phyloP scores from a whole-genome alignment of 2,888 invertebrate genomes.

The Lithophane ornitopus region DNA sequence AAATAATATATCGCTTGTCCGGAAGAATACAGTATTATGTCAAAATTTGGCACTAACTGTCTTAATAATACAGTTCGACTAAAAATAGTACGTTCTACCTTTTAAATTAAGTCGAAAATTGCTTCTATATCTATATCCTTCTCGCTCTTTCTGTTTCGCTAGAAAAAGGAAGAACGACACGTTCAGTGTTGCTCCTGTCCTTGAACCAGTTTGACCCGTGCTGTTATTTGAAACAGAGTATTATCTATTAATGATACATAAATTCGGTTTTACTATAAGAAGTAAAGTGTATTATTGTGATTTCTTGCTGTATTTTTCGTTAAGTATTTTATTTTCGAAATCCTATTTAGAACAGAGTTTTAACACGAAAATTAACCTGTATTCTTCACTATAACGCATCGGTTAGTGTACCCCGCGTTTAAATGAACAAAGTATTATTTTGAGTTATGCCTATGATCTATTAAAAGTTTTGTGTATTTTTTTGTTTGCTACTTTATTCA shows the following conservation, averaged over 20 bases:
- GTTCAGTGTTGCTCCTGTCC: constrained; percentile 1
- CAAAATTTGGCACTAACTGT: too few relatives aligned
- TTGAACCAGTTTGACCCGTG: constrained; percentile 1
- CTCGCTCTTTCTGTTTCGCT: too few relatives aligned
- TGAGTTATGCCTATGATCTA: not conserved
- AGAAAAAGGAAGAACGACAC: not conserved
- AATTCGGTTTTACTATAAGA: not conserved
- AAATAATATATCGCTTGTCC: too few relatives aligned
- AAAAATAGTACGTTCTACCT: too few relatives aligned
- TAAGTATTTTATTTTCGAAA: not conserved
- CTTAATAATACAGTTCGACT: too few relatives aligned
- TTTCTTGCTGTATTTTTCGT: not conserved
- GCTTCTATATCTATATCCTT: too few relatives aligned
- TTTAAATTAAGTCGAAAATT: too few relatives aligned
- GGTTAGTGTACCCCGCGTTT: not conserved
- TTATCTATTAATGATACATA: not conserved
- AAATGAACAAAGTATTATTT: not conserved
- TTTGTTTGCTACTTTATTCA: constrained; percentile 40
- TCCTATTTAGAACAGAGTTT: not conserved
- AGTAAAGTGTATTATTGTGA: not conserved
- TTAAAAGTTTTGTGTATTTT: constrained; percentile 12
- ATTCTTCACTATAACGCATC: not conserved
- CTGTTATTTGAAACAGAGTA: not conserved
- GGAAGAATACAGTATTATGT: too few relatives aligned
- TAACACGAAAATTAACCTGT: not conserved